Percentiles rank a stretch among this genome's conserved stretches.
These are phyloP conservation scores for Oxygymnocypris stewartii DNA, from an alignment of 2,113 vertebrate genomes.

Conservation along the genomic window DNA sequence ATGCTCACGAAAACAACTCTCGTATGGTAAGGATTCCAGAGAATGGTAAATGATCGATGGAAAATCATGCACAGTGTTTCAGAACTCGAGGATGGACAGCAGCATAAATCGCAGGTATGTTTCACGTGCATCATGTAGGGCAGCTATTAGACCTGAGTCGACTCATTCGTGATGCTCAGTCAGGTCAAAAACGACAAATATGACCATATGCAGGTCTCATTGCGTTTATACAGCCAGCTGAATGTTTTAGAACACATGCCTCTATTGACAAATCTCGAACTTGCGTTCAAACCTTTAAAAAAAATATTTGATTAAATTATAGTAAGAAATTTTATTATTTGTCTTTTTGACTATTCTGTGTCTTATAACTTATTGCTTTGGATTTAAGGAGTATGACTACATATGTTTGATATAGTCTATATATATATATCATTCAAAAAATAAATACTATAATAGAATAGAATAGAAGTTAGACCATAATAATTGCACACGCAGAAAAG, in stretches of 20 bases:
- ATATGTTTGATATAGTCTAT: not conserved
- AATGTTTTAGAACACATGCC: constrained; percentile 9
- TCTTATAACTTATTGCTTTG: not conserved
- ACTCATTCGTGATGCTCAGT: not conserved
- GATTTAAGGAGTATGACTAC: not conserved
- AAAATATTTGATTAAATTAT: not conserved
- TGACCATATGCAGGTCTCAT: not conserved
- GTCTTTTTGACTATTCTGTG: not conserved
- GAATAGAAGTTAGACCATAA: too few relatives aligned
- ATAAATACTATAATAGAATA: too few relatives aligned
- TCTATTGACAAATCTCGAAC: not conserved
- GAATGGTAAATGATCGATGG: constrained; percentile 61
- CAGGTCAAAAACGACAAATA: not conserved
- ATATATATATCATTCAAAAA: too few relatives aligned
- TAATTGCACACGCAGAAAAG: too few relatives aligned
- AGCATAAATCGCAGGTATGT: constrained; percentile 63
- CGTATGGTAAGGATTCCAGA: constrained; percentile 56
- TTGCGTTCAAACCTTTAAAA: not conserved
- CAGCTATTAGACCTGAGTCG: not conserved
- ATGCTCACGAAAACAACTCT: constrained; percentile 49
- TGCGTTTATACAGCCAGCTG: too few relatives aligned
- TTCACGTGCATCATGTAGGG: not conserved
- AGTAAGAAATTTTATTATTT: not conserved
- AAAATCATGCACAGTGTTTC: constrained; percentile 68
- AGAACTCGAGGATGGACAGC: constrained; percentile 66